Evolutionary conservation across 2,797 vertebrate species (phyloP), one percentile per base, ranked within the genome.

Genomic region (Muscicapa striata): DNA sequence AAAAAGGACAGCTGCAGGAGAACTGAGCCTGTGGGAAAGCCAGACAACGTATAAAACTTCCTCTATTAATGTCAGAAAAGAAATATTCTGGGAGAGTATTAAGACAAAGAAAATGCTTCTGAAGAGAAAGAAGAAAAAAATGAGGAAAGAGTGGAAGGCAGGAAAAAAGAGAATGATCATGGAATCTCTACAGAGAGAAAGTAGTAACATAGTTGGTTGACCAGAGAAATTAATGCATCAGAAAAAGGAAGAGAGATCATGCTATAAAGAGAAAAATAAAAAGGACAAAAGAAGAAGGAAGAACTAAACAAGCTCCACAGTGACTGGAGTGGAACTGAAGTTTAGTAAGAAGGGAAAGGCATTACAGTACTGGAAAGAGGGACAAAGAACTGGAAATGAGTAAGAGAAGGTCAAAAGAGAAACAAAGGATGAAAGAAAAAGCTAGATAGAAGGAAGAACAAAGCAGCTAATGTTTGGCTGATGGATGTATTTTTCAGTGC

Each of bases 371-470:
- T 84, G 64, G 78, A 87, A 91, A 85, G 38, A 51, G 23, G 21
- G 78, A 93, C 72, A 94, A 93, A 95, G 57, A 79, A 38, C 43
- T 87, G 79, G 84, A 95, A 95, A 72, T 51, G 19, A 74, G 54
- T 77, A 89, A 90, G 34, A 14, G n/a, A 73, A 94, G 46, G 61
- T 90, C 84, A 55, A 68, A 89, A 80, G 26, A 67, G 24, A 95
- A 95, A 87, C 51, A 74, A 58, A 7, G 80, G 30, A 83, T 85
- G 57, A 93, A 94, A 87, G 67, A 52, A 89, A 89, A 74, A 26
- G 49, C 45, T 40, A 84, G 41, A 48, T 57, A 90, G 48, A 48
- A 18, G 45, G 38, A 77, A 85, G 75, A 92, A 92, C 61, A 92
- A 89, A 92, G 54, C 27, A 74, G 13, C 30, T 51, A 54, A 70